phyloP scores from a whole-genome alignment of 2,113 vertebrate species.

The Pedionomus torquatus region DNA sequence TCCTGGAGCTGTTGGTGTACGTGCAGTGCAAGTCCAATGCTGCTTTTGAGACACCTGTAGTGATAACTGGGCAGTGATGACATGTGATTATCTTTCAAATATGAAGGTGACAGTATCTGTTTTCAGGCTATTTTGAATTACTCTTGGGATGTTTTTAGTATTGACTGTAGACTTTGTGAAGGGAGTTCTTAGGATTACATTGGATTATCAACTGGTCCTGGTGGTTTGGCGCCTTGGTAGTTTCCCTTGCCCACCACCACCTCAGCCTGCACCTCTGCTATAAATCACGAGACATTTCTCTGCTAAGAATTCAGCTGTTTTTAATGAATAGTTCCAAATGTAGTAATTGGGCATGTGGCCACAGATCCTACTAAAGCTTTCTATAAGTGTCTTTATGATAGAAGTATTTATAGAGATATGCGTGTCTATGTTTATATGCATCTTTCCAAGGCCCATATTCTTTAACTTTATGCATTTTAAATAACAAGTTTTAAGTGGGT shows the following conservation, averaged over 20 bases:
- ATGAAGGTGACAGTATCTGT: not conserved
- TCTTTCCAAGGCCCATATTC: not conserved
- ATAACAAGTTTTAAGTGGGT: not conserved
- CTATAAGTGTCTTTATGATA: not conserved
- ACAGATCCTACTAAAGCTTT: not conserved
- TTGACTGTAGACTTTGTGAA: not conserved
- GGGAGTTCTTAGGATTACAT: not conserved
- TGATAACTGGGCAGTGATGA: not conserved
- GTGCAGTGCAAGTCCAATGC: not conserved
- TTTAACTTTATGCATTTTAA: not conserved
- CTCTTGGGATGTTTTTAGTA: not conserved
- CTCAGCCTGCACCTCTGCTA: not conserved
- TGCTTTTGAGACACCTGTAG: not conserved
- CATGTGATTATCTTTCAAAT: not conserved
- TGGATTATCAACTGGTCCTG: rapidly evolving
- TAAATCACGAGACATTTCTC: not conserved
- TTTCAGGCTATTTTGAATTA: not conserved
- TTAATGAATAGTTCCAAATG: not conserved
- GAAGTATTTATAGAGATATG: not conserved
- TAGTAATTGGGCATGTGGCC: not conserved
- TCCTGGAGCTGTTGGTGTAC: not conserved
- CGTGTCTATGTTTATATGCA: not conserved
- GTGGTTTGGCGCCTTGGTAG: not conserved
- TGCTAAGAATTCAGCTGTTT: not conserved
- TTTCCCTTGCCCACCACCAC: too few species aligned